Evolutionary conservation across 2,888 invertebrate genomes (phyloP).

Genomic region (Leucozona laternaria): DNA sequence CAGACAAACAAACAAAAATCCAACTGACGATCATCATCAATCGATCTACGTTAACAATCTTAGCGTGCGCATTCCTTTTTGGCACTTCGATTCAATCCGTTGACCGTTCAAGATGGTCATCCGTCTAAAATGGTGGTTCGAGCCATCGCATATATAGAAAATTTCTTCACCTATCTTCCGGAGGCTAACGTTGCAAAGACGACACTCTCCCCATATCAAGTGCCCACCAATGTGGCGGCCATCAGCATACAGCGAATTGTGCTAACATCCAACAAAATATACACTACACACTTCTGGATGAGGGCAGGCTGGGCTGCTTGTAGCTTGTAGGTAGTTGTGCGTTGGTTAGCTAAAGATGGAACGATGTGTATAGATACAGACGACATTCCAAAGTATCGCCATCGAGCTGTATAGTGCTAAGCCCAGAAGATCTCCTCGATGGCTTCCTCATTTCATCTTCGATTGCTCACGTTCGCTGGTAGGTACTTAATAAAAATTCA

Average conservation of each 20-base stretch:
- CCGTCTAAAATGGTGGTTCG: slow-evolving; percentile 74
- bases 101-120: slow-evolving; percentile 71
- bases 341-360: slow-evolving; percentile 71
- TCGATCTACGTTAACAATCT: slow-evolving; percentile 69
- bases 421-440: slow-evolving; percentile 76
- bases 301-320: slow-evolving; percentile 31
- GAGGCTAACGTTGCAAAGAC: slow-evolving; percentile 74
- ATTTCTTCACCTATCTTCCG: slow-evolving; percentile 76
- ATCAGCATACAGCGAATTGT: slow-evolving; percentile 56
- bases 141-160: slow-evolving; percentile 73
- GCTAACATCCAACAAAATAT: slow-evolving; percentile 65
- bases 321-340: not conserved
- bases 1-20: slow-evolving; percentile 30
- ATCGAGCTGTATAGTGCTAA: slow-evolving; percentile 56
- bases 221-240: slow-evolving; percentile 70
- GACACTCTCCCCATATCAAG: slow-evolving; percentile 73
- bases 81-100: slow-evolving; percentile 67
- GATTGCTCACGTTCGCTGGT: slow-evolving; percentile 74
- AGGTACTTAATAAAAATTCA: slow-evolving; percentile 76
- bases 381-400: slow-evolving; percentile 73
- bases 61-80: slow-evolving; percentile 73
- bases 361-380: slow-evolving; percentile 65
- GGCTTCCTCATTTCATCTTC: slow-evolving; percentile 76
- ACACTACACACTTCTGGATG: slow-evolving; percentile 43
- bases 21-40: slow-evolving; percentile 66